phyloP scores from a whole-genome alignment of 2,113 vertebrate species.

The Eurystomus gularis region DNA sequence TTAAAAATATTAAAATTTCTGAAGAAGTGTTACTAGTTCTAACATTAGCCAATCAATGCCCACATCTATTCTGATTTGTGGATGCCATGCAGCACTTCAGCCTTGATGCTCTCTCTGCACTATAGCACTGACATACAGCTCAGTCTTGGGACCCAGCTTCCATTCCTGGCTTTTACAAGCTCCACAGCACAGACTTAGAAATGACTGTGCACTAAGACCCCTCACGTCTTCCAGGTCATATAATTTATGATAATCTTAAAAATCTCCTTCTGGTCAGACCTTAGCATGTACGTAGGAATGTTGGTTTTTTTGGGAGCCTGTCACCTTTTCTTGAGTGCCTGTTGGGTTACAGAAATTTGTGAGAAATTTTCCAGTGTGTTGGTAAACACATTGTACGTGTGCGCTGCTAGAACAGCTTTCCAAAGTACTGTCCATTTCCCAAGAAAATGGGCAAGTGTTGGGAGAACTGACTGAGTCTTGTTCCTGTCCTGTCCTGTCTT shows the following conservation, averaged over 20 bases:
- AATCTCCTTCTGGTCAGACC: not conserved
- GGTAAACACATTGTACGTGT: not conserved
- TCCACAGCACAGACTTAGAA: not conserved
- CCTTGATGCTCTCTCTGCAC: accelerated
- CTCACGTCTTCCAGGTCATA: not conserved
- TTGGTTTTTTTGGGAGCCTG: not conserved
- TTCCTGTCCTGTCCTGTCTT: not conserved
- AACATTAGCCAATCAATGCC: not conserved
- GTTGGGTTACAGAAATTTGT: not conserved
- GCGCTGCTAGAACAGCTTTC: not conserved
- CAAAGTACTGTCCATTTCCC: not conserved
- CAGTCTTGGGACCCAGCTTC: not conserved
- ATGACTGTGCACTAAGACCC: not conserved
- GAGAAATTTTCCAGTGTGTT: not conserved
- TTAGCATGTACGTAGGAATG: not conserved
- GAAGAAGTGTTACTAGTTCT: not conserved
- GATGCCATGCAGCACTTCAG: accelerated
- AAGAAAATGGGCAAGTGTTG: not conserved
- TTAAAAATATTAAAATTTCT: not conserved
- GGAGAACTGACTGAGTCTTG: not conserved
- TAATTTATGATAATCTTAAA: not conserved
- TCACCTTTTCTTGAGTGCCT: not conserved
- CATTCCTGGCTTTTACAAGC: not conserved
- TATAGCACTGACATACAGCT: not conserved
- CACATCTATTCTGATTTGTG: not conserved